Evolutionary conservation across 2,113 vertebrate species (phyloP).

Genomic region (Sarotherodon lohbergeri): DNA sequence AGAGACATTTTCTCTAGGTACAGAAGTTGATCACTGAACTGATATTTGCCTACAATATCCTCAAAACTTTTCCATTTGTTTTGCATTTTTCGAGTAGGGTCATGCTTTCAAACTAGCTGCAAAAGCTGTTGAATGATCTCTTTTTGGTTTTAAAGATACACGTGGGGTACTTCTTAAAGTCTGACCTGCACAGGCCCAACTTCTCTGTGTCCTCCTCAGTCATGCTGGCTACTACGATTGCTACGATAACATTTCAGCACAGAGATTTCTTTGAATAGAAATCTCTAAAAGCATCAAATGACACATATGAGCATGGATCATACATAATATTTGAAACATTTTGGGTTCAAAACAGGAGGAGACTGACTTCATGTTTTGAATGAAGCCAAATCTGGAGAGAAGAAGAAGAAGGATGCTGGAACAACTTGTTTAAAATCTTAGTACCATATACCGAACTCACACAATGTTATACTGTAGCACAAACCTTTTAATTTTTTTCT

Average conservation of each 20-base stretch:
- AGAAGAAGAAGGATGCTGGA: background rate
- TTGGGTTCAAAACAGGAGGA: background rate
- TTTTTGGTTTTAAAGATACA: background rate
- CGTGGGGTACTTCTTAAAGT: accelerated
- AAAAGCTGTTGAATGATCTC: background rate
- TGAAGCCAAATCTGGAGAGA: background rate
- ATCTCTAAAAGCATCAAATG: background rate
- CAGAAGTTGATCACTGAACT: background rate
- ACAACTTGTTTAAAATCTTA: background rate
- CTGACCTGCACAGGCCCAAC: background rate
- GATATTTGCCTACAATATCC: background rate
- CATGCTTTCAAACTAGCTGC: background rate
- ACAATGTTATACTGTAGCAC: background rate
- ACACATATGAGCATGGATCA: background rate
- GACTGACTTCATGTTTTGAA: background rate
- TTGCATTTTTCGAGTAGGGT: background rate
- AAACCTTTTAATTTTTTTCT: background rate
- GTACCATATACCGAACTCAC: background rate
- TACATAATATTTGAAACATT: background rate
- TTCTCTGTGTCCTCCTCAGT: background rate
- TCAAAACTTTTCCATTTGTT: background rate
- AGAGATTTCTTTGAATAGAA: background rate
- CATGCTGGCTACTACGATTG: background rate
- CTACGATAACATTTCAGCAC: background rate
- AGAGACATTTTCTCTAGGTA: background rate